Percentiles rank a stretch among this genome's conserved stretches.
These are phyloP conservation scores for Syrphus vitripennis DNA, from an alignment of 2,888 invertebrate genomes.

Conservation along the genomic window DNA sequence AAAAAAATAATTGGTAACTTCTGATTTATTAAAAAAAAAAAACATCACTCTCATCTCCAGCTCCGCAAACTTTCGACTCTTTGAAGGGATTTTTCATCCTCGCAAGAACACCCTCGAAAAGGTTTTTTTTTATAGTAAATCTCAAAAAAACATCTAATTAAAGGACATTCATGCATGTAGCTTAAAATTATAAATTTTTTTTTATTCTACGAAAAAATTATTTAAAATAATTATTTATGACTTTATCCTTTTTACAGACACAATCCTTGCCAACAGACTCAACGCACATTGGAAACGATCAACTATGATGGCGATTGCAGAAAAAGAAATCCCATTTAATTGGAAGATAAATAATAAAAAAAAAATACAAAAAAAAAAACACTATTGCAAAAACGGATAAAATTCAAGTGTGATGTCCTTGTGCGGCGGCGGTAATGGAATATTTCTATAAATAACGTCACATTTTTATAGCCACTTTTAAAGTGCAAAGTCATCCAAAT, in stretches of 20 bases:
- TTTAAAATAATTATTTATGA: conserved; percentile 8
- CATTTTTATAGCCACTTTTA: background rate
- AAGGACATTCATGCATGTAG: conserved; percentile 42
- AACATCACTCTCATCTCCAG: conserved; percentile 7
- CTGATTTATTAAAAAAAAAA: background rate
- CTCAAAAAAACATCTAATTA: background rate
- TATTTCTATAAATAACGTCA: background rate
- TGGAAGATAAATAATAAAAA: conserved; percentile 35
- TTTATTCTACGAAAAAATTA: background rate
- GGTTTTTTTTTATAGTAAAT: background rate
- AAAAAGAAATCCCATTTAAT: conserved; percentile 39
- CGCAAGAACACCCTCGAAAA: background rate
- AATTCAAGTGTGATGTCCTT: background rate
- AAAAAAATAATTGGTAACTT: background rate
- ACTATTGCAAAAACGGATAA: background rate
- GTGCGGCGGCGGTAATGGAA: background rate
- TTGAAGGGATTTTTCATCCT: background rate
- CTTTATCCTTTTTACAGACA: conserved; percentile 75
- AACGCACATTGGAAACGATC: conserved; percentile 80
- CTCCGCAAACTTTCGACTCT: background rate
- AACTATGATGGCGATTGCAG: conserved; percentile 79
- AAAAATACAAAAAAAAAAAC: background rate
- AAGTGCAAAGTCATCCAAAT: conserved; percentile 18
- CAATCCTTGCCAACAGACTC: conserved; percentile 81
- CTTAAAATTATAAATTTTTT: conserved; percentile 15